Conservation (phyloP, 1,140 invertebrate species). For the Babylonia areolata region DNA sequence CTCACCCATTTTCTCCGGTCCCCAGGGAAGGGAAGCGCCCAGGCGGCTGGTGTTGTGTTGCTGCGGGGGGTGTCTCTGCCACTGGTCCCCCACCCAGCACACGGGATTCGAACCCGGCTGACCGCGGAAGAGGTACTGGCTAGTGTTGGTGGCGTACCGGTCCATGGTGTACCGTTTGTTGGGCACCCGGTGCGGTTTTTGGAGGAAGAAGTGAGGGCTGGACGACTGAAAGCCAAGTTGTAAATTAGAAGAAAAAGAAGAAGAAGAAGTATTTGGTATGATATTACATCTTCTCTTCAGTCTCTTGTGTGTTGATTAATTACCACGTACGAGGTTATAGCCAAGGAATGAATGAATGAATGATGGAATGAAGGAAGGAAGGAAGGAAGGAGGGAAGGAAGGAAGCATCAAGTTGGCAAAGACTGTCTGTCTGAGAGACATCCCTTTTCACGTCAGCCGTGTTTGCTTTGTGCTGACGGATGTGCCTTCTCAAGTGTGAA, state of each 20-base stretch:
- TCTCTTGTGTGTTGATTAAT: too few relatives aligned
- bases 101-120: slow-evolving; percentile 58
- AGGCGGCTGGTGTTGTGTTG: slow-evolving; percentile 67
- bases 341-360: not conserved
- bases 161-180: slow-evolving; percentile 63
- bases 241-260: too few relatives aligned
- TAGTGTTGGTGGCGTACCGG: slow-evolving; percentile 66
- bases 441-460: too few relatives aligned
- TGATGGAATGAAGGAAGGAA: not conserved
- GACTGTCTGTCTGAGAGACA: too few relatives aligned
- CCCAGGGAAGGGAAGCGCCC: slow-evolving; percentile 70
- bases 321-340: not conserved
- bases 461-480: too few relatives aligned
- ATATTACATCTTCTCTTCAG: too few relatives aligned
- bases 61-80: slow-evolving; percentile 58
- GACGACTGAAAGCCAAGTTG: not conserved
- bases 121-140: slow-evolving; percentile 67
- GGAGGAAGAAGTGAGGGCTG: slow-evolving; percentile 36
- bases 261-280: too few relatives aligned
- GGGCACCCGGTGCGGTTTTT: slow-evolving; percentile 48
- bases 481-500: too few relatives aligned
- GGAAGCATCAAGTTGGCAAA: not conserved
- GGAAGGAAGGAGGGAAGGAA: not conserved
- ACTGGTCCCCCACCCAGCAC: slow-evolving; percentile 70
- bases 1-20: slow-evolving; percentile 71